Conservation (phyloP, 2,888 invertebrate genomes). For the Ormyrus rosae region DNA sequence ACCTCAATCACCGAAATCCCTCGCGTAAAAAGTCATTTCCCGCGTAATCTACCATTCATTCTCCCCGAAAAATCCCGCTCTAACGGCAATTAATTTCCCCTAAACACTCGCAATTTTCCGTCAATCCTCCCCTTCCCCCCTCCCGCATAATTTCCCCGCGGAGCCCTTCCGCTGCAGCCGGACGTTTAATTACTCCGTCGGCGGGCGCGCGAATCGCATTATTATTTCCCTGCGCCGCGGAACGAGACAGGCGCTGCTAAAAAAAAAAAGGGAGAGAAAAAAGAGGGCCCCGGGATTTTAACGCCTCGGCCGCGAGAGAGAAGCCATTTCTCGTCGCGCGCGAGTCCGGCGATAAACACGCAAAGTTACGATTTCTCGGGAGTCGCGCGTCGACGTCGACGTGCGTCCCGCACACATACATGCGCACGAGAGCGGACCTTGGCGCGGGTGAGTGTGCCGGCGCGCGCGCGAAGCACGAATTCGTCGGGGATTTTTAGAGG, state of each 20-base stretch:
- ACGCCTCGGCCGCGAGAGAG: slow-evolving; percentile 68
- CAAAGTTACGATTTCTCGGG: slow-evolving; percentile 75
- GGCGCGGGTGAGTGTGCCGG: background rate
- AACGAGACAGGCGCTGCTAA: slow-evolving; percentile 1
- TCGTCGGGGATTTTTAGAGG: slow-evolving; percentile 15
- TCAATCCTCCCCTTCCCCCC: slow-evolving; percentile 33
- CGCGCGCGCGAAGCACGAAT: background rate
- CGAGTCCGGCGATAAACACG: slow-evolving; percentile 72
- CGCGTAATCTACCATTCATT: background rate
- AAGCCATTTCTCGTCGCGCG: slow-evolving; percentile 67
- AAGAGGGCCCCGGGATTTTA: slow-evolving; percentile 68
- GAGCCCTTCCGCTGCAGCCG: slow-evolving; percentile 39
- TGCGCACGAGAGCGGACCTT: background rate
- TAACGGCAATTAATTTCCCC: slow-evolving; percentile 43
- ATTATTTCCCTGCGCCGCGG: slow-evolving; percentile 37
- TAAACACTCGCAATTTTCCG: slow-evolving; percentile 38
- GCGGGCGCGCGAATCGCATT: slow-evolving; percentile 45
- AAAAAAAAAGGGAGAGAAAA: slow-evolving; percentile 10
- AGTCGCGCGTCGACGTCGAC: slow-evolving; percentile 61
- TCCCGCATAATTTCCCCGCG: slow-evolving; percentile 51
- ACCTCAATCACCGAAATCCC: background rate
- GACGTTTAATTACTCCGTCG: slow-evolving; percentile 58
- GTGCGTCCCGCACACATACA: slow-evolving; percentile 15
- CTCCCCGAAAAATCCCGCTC: slow-evolving; percentile 29
- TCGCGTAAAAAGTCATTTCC: too few species aligned